phyloP scores from a whole-genome alignment of 2,888 invertebrate species.

The Eledona agricola region DNA sequence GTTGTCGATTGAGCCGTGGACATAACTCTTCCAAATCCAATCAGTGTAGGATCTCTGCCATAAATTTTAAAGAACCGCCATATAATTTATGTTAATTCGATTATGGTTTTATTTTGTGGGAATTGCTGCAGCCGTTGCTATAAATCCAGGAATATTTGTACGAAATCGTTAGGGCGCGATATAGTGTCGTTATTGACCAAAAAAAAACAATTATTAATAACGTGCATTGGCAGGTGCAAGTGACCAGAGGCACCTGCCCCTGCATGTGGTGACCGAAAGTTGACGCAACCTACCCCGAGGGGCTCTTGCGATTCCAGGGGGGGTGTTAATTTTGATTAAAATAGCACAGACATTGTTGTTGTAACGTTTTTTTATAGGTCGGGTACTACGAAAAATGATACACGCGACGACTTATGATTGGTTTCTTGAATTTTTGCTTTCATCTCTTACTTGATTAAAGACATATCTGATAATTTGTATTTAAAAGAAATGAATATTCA shows the following conservation, averaged over 20 bases:
- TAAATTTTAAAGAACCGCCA: conserved; percentile 11
- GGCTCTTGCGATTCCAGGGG: conserved; percentile 4
- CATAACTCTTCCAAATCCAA: background rate
- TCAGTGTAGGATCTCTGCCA: conserved; percentile 1
- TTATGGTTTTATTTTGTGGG: conserved; percentile 15
- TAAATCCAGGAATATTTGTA: conserved; percentile 8
- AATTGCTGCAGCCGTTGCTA: conserved; percentile 13
- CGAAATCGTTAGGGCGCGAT: conserved; percentile 1
- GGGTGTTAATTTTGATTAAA: conserved; percentile 12
- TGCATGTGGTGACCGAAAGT: conserved; percentile 31
- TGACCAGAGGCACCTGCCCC: conserved; percentile 32
- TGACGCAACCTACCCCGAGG: conserved; percentile 31
- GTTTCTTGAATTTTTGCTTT: too few species aligned
- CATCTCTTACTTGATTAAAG: too few species aligned
- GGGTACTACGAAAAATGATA: too few species aligned
- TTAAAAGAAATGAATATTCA: too few species aligned
- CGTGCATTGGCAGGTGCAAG: conserved; percentile 34
- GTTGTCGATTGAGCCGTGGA: conserved; percentile 1
- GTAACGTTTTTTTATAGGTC: too few species aligned
- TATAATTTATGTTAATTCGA: conserved; percentile 23
- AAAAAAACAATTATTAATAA: conserved; percentile 30
- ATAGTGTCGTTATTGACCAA: conserved; percentile 16
- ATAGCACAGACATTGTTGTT: background rate
- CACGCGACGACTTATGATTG: too few species aligned
- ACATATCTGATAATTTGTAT: too few species aligned